Evolutionary conservation across 2,113 vertebrate species (phyloP), one percentile per base, ranked within the genome.

Genomic region (Nothoprocta pentlandii): DNA sequence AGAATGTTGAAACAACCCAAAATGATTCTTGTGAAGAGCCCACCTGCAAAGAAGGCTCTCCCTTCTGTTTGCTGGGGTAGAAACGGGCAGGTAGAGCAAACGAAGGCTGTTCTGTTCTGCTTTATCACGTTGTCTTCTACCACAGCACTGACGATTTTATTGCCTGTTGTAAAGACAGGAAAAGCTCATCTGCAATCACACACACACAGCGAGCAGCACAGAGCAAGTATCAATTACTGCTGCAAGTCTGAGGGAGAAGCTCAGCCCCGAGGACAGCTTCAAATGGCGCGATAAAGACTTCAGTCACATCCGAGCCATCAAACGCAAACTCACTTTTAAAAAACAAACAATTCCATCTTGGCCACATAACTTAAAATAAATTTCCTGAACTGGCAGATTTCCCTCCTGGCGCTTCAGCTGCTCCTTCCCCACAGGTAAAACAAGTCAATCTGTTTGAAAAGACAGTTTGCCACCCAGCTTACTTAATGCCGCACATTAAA

Each of bases 141-240:
- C 76, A 64, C 16, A 71, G 46, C 71, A 76, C 75, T 89, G 66
- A 92, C 92, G 75, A 95, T 90, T 95, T 96, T 93, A 92, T 84
- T 92, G 54, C 90, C 30, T 58, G 71, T 75, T 64, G 56, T 93
- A 94, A 94, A 90, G 87, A 91, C 59, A 91, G 74, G 53, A 59
- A 93, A 91, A 91, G 67, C 83, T 96, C 94, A 86, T 97, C 94
- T 70, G 75, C 66, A 93, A 83, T 90, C 80, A 93, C 94, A 97
- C 89, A 96, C 95, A 92, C 89, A 91, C 82, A 94, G 80, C 90
- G 94, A 96, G 86, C 88, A 95, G 94, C 92, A 91, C 9, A 89
- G 92, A 96, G 47, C 92, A 97, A 96, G 92, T 96, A 96, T 94
- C 93, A 96, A 93, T 96, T 96, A 94, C 93, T 96, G 95, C 44